A percentile compares a stretch with the other conserved stretches of the same genome.
phyloP scores from a whole-genome alignment of 2,888 invertebrate genomes.

The Eilema caniola region DNA sequence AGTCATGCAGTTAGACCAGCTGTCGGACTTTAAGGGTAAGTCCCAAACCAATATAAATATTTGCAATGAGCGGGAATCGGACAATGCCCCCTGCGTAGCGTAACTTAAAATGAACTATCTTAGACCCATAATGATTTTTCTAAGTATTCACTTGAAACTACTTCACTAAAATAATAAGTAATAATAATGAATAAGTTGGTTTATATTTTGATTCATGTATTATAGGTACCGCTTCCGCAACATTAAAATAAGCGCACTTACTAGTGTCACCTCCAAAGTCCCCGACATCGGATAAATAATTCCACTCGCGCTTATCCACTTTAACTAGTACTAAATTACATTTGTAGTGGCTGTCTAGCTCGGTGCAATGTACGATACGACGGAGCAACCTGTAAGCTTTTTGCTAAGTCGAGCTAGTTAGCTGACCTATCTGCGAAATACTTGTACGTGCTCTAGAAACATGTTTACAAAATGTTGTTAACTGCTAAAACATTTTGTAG shows the following conservation, averaged over 20 bases:
- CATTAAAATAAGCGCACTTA: slow-evolving; percentile 32
- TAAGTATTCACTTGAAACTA: slow-evolving; percentile 17
- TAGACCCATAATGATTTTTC: too few relatives aligned
- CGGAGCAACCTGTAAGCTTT: slow-evolving; percentile 53
- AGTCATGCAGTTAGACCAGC: too few relatives aligned
- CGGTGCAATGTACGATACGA: slow-evolving; percentile 52
- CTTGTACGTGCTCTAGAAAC: slow-evolving; percentile 22
- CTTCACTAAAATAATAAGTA: not conserved
- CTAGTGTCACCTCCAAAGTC: slow-evolving; percentile 54
- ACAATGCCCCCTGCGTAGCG: too few relatives aligned
- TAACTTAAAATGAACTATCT: too few relatives aligned
- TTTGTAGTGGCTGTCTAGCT: slow-evolving; percentile 65
- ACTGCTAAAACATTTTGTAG: not conserved
- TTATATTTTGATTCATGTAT: slow-evolving; percentile 5
- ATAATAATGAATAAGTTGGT: not conserved
- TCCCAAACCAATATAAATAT: too few relatives aligned
- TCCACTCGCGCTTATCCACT: slow-evolving; percentile 73
- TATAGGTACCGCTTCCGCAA: slow-evolving; percentile 40
- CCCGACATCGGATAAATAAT: slow-evolving; percentile 71
- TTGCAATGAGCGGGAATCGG: too few relatives aligned
- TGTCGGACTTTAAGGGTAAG: too few relatives aligned
- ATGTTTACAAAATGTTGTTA: not conserved
- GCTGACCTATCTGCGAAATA: slow-evolving; percentile 47
- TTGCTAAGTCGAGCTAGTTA: slow-evolving; percentile 49
- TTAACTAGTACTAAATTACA: slow-evolving; percentile 72